Evolutionary conservation across 2,797 vertebrate species (phyloP).

Genomic region (Trachurus trachurus): DNA sequence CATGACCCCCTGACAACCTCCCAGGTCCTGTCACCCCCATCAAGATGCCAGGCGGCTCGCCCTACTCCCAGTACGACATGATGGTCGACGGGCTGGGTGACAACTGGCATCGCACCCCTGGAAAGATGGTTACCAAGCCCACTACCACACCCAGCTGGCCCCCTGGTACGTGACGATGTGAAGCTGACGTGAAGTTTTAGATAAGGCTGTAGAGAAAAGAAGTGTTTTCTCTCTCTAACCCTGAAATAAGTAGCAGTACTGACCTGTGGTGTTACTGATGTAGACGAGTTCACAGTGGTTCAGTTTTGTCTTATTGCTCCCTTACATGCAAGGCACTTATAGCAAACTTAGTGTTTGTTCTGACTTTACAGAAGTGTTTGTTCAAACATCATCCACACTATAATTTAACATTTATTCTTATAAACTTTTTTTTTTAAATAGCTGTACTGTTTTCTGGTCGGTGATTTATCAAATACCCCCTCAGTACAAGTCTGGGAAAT

Average conservation of each 20-base stretch:
- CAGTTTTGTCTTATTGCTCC: too few species aligned
- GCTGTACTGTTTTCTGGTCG: too few species aligned
- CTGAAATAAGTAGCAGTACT: too few species aligned
- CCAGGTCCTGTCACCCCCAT: conserved; percentile 94
- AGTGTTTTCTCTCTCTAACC: background rate
- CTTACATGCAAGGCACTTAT: background rate
- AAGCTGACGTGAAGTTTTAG: background rate
- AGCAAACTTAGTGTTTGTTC: too few species aligned
- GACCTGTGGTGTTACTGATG: background rate
- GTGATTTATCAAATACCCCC: too few species aligned
- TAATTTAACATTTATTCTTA: too few species aligned
- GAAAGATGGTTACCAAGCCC: conserved; percentile 95
- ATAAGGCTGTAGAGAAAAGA: background rate
- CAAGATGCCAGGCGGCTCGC: conserved; percentile 94
- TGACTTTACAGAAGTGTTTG: too few species aligned
- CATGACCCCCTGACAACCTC: conserved; percentile 21
- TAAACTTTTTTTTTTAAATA: too few species aligned
- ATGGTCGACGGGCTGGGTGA: conserved; percentile 92
- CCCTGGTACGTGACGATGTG: conserved; percentile 88
- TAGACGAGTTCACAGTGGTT: background rate
- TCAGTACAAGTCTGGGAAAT: too few species aligned
- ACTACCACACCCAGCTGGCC: conserved; percentile 95
- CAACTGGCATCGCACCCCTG: conserved; percentile 98
- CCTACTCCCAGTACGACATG: conserved; percentile 97
- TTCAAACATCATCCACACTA: too few species aligned